Conservation (phyloP, 1,140 invertebrate species). For the Drosophila seguyi region DNA sequence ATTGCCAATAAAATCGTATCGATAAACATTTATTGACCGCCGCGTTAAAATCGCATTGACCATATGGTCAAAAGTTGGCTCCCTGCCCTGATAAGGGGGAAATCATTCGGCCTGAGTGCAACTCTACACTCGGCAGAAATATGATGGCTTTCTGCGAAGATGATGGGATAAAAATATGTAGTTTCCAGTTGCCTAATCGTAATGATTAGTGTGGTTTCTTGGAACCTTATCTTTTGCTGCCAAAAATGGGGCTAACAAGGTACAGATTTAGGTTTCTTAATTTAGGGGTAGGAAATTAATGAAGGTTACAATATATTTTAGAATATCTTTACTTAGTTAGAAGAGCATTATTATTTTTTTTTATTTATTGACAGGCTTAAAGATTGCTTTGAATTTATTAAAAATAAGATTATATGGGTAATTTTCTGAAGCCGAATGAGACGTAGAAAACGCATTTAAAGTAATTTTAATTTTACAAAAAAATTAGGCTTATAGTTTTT, state of each 20-base stretch:
- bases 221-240: background rate
- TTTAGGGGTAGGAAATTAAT: background rate
- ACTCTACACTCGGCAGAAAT: slow-evolving; percentile 52
- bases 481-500: no score
- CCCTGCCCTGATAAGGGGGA: slow-evolving; percentile 19
- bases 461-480: no score
- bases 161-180: slow-evolving; percentile 3
- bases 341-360: background rate
- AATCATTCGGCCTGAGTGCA: slow-evolving; percentile 50
- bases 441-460: no score
- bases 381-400: no score
- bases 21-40: slow-evolving; percentile 72
- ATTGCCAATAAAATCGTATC: slow-evolving; percentile 56
- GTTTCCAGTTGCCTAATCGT: background rate
- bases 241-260: background rate
- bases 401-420: no score
- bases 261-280: background rate
- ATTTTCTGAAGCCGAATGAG: no score
- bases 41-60: slow-evolving; percentile 44
- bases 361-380: no score
- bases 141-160: background rate
- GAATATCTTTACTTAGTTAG: no score
- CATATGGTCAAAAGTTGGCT: slow-evolving; percentile 68
- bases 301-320: background rate
- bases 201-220: background rate